phyloP scores from a whole-genome alignment of 2,888 invertebrate genomes.

The Mystacides longicornis region DNA sequence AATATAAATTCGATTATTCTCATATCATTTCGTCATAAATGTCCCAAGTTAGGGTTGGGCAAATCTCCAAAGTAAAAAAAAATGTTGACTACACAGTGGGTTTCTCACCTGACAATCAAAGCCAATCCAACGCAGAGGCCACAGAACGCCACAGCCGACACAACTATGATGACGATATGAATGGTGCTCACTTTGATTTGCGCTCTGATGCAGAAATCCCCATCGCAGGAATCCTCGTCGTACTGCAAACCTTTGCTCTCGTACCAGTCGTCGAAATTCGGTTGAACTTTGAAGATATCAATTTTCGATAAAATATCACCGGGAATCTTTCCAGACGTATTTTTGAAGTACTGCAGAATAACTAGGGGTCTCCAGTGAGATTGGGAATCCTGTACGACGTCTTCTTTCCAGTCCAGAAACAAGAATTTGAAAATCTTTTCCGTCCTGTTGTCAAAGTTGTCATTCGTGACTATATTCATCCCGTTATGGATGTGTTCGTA shows the following conservation, averaged over 20 bases:
- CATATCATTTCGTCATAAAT: background rate
- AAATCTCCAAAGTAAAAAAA: too few species aligned
- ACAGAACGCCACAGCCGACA: conserved; percentile 35
- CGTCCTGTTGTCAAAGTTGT: conserved; percentile 18
- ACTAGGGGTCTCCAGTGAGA: conserved; percentile 28
- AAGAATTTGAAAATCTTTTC: conserved; percentile 28
- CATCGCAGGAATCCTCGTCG: conserved; percentile 37
- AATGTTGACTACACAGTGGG: too few species aligned
- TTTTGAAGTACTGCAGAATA: conserved; percentile 20
- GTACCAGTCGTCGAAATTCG: conserved; percentile 41
- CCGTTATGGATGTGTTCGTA: conserved; percentile 26
- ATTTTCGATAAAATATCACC: conserved; percentile 30
- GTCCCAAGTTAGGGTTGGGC: too few species aligned
- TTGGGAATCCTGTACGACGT: conserved; percentile 27
- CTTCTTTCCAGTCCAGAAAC: conserved; percentile 33
- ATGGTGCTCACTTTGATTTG: conserved; percentile 33
- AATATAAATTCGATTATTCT: background rate
- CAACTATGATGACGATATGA: conserved; percentile 36
- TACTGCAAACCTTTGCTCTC: conserved; percentile 39
- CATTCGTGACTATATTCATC: conserved; percentile 15
- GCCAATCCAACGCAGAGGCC: conserved; percentile 32
- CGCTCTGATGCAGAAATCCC: conserved; percentile 31
- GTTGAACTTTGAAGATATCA: conserved; percentile 29
- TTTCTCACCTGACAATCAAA: conserved; percentile 34
- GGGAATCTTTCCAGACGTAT: conserved; percentile 28